phyloP scores from a whole-genome alignment of 2,888 invertebrate species.

The Eremobia ochroleuca region DNA sequence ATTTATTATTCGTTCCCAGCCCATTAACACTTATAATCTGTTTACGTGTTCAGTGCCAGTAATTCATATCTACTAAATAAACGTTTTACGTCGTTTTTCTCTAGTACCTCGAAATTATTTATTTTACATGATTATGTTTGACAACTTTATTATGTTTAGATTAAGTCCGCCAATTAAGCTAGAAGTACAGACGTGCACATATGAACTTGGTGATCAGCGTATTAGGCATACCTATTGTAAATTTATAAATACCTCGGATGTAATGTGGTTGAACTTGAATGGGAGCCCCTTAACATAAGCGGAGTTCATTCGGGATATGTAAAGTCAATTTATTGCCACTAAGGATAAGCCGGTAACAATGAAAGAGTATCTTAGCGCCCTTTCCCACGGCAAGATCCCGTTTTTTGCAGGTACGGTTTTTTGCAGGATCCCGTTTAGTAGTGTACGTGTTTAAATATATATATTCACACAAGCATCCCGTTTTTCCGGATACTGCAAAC shows the following conservation, averaged over 20 bases:
- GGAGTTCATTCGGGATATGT: not conserved
- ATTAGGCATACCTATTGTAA: not conserved
- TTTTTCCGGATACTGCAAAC: no score
- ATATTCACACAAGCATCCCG: no score
- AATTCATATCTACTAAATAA: slow-evolving; percentile 67
- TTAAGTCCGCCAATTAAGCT: slow-evolving; percentile 25
- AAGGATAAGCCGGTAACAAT: not conserved
- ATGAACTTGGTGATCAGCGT: not conserved
- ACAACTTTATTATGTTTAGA: slow-evolving; percentile 33
- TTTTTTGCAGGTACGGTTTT: no score
- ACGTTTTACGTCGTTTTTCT: slow-evolving; percentile 43
- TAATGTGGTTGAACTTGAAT: not conserved
- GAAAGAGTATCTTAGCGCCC: not conserved
- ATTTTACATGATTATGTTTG: slow-evolving; percentile 38
- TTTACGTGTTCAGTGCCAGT: slow-evolving; percentile 61
- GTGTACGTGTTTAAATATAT: no score
- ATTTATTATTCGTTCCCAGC: slow-evolving; percentile 76
- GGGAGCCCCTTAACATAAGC: not conserved
- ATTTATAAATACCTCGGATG: not conserved
- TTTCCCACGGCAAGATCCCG: no score
- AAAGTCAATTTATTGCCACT: not conserved
- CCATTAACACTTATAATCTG: slow-evolving; percentile 77
- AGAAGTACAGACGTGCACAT: slow-evolving; percentile 18
- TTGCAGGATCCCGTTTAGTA: no score
- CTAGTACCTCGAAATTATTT: slow-evolving; percentile 26